phyloP scores from a whole-genome alignment of 2,888 invertebrate species.

The Embidobia sp. region DNA sequence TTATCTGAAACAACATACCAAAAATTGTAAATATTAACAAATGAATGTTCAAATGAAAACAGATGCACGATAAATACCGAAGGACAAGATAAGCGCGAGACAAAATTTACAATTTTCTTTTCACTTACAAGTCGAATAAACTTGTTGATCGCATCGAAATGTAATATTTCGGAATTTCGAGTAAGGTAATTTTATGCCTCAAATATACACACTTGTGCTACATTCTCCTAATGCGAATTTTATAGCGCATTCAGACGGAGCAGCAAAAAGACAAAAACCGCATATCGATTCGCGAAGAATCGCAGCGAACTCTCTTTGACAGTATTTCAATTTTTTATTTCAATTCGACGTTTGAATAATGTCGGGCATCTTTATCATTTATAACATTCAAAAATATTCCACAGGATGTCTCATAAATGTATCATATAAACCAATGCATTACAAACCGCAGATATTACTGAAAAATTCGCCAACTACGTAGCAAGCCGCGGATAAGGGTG shows the following conservation, averaged over 20 bases:
- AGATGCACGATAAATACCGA: too few species aligned
- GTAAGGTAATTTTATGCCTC: background rate
- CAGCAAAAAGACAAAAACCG: background rate
- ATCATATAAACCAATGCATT: conserved; percentile 45
- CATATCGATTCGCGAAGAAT: conserved; percentile 29
- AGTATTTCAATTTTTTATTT: too few species aligned
- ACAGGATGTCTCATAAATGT: conserved; percentile 34
- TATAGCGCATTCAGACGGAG: conserved; percentile 10
- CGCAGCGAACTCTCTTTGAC: conserved; percentile 14
- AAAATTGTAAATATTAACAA: too few species aligned
- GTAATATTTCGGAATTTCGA: too few species aligned
- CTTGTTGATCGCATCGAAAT: background rate
- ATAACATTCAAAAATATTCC: conserved; percentile 47
- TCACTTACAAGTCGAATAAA: too few species aligned
- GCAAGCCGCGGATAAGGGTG: conserved; percentile 5
- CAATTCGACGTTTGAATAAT: conserved; percentile 47
- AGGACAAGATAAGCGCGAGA: too few species aligned
- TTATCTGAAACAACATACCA: too few species aligned
- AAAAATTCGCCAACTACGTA: conserved; percentile 14
- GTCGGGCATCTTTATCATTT: conserved; percentile 27
- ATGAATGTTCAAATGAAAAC: too few species aligned
- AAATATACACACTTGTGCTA: conserved; percentile 5
- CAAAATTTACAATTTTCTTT: too few species aligned
- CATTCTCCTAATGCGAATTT: conserved; percentile 21
- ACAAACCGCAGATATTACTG: conserved; percentile 22